These are phyloP conservation scores for Hiodon tergisus DNA, from an alignment of 2,113 vertebrate genomes.

Conservation along the genomic window DNA sequence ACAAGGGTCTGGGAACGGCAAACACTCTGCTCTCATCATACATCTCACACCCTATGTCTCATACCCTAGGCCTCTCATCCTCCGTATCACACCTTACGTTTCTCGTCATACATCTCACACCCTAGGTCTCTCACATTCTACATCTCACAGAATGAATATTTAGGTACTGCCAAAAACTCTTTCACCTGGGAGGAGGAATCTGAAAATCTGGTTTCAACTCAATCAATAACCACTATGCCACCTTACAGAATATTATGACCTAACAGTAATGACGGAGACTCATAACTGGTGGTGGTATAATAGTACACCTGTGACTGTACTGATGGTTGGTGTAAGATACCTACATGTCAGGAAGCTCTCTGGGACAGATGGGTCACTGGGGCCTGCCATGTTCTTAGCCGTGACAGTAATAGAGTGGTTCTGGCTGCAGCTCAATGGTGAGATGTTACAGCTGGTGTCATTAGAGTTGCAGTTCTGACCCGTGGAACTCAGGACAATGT, in stretches of 20 bases:
- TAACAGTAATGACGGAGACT: no score
- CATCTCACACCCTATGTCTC: not conserved
- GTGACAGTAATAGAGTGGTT: constrained; percentile 64
- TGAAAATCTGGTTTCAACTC: no score
- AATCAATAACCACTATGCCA: no score
- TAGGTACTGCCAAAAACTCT: no score
- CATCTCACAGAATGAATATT: no score
- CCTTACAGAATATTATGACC: no score
- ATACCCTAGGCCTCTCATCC: not conserved
- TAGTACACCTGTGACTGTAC: no score
- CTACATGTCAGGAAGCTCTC: constrained; percentile 70
- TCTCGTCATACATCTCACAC: no score
- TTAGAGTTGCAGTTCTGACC: constrained; percentile 61
- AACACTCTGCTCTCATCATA: not conserved
- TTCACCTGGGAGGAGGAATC: no score
- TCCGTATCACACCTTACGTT: no score
- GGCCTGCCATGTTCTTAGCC: constrained; percentile 74
- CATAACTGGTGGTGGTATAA: no score
- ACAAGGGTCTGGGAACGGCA: constrained; percentile 71
- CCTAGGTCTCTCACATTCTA: no score
- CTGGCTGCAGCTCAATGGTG: constrained; percentile 67
- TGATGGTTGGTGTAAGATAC: constrained; percentile 15
- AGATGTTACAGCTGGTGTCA: constrained; percentile 59
- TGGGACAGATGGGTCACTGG: constrained; percentile 63
- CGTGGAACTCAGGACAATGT: constrained; percentile 50